phyloP scores from a whole-genome alignment of 2,797 vertebrate genomes.

The Vireo griseus region DNA sequence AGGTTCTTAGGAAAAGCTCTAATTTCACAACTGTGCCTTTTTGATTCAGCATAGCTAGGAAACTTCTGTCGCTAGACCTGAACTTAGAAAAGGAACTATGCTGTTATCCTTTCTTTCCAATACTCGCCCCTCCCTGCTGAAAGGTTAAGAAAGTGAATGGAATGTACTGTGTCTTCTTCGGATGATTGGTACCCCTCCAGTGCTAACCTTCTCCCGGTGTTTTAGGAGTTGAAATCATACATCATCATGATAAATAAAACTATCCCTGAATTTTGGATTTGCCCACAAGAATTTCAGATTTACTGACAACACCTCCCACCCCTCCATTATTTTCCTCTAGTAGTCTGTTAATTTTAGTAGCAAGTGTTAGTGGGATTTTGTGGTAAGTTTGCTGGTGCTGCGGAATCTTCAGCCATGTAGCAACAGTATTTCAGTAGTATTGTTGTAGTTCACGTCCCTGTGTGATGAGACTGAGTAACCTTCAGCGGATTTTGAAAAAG shows the following conservation, averaged over 20 bases:
- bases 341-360: background rate
- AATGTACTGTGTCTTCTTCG: background rate
- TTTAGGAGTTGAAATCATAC: background rate
- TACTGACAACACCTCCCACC: background rate
- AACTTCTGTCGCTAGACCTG: background rate
- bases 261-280: background rate
- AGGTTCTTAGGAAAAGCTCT: background rate
- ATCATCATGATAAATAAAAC: background rate
- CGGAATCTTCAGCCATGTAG: constrained; percentile 2
- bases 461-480: background rate
- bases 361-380: background rate
- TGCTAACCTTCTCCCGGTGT: background rate
- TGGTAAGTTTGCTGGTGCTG: background rate
- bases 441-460: background rate
- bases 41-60: background rate
- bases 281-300: background rate
- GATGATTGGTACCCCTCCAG: background rate
- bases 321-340: background rate
- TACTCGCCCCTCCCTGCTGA: background rate
- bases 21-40: background rate
- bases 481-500: background rate
- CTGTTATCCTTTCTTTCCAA: background rate
- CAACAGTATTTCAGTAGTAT: constrained; percentile 4
- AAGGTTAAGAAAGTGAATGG: background rate
- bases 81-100: background rate